Conservation (phyloP, 2,797 vertebrate species). For the Gambelia wislizenii region DNA sequence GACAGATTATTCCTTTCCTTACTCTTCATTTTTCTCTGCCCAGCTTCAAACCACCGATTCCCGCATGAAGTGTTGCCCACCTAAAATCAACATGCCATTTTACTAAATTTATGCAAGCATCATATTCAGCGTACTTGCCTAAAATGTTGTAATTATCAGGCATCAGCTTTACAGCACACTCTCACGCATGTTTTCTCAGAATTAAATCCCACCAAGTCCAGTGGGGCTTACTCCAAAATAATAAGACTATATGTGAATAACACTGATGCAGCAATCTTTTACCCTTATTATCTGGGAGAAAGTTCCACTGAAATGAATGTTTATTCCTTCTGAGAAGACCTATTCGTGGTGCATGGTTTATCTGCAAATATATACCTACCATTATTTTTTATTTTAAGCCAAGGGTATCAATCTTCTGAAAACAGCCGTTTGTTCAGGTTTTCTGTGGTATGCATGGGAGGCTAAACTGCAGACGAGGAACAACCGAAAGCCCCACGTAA, state of each 20-base stretch:
- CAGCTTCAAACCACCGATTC: not conserved
- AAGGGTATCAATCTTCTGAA: not conserved
- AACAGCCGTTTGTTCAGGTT: not conserved
- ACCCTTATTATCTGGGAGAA: not conserved
- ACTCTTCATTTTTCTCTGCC: not conserved
- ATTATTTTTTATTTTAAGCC: not conserved
- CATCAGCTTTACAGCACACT: not conserved
- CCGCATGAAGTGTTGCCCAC: not conserved
- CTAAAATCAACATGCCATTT: not conserved
- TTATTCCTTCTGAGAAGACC: not conserved
- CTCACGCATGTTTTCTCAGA: not conserved
- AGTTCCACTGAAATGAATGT: not conserved
- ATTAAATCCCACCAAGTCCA: not conserved
- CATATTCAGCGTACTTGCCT: not conserved
- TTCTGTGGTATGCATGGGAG: not conserved
- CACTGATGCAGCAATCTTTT: not conserved
- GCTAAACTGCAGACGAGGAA: not conserved
- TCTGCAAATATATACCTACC: not conserved
- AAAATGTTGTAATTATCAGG: not conserved
- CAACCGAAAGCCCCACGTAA: too few relatives aligned
- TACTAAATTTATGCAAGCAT: not conserved
- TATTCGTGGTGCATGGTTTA: not conserved
- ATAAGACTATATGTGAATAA: not conserved
- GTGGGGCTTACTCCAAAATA: not conserved
- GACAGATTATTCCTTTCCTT: not conserved